These are phyloP conservation scores for Nemotelus pantherinus DNA, from an alignment of 2,888 invertebrate genomes.

Conservation along the genomic window DNA sequence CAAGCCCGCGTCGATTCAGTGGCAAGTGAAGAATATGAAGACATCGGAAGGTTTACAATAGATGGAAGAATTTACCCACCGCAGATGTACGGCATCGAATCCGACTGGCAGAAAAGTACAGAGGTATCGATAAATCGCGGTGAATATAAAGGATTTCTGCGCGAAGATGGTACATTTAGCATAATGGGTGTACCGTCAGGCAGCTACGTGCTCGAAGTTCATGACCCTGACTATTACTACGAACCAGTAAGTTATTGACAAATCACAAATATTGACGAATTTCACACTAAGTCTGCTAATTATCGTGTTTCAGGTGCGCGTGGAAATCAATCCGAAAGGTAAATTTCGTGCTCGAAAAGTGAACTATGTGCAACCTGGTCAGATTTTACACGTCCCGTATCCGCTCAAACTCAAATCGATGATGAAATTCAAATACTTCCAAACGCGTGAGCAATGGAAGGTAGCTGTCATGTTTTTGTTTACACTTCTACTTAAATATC, in stretches of 20 bases:
- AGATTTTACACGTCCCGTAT: conserved; percentile 90
- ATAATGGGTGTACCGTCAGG: conserved; percentile 90
- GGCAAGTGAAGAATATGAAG: conserved; percentile 61
- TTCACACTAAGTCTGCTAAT: too few relatives aligned
- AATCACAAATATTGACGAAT: not conserved
- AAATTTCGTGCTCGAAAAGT: conserved; percentile 95
- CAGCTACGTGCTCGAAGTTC: conserved; percentile 92
- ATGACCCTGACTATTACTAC: conserved; percentile 90
- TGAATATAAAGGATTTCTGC: conserved; percentile 86
- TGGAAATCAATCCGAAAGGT: conserved; percentile 97
- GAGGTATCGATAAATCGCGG: conserved; percentile 88
- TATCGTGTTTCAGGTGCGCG: conserved; percentile 67
- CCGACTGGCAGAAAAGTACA: conserved; percentile 81
- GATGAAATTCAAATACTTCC: conserved; percentile 87
- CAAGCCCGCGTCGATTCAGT: not conserved
- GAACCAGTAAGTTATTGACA: conserved; percentile 78
- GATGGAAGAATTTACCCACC: conserved; percentile 84
- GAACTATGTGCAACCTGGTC: conserved; percentile 91
- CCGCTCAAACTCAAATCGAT: conserved; percentile 89
- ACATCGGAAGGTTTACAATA: conserved; percentile 73
- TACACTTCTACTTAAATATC: not conserved
- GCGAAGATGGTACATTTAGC: conserved; percentile 90
- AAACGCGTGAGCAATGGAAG: conserved; percentile 95
- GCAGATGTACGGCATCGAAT: conserved; percentile 68
- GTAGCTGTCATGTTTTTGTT: conserved; percentile 50